phyloP scores from a whole-genome alignment of 2,888 invertebrate species.

The Lepeophtheirus nordmannii region DNA sequence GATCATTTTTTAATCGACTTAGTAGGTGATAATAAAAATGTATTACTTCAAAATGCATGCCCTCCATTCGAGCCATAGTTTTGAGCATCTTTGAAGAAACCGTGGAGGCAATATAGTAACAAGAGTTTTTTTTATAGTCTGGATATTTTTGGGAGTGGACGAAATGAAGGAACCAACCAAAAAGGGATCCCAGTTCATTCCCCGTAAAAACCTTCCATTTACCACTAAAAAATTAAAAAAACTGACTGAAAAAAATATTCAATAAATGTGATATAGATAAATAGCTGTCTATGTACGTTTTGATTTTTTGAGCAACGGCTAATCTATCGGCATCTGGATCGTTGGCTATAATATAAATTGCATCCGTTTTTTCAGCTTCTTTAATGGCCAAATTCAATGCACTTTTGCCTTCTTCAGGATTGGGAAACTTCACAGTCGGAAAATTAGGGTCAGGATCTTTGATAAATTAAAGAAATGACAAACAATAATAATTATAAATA shows the following conservation, averaged over 20 bases:
- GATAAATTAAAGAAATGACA: neutral
- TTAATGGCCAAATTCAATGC: constrained; percentile 57
- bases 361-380: constrained; percentile 54
- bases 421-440: constrained; percentile 89
- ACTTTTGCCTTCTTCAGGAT: constrained; percentile 86
- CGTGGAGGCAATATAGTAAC: constrained; percentile 76
- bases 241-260: constrained; percentile 25
- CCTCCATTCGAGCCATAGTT: constrained; percentile 61
- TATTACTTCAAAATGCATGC: constrained; percentile 50
- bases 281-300: constrained; percentile 39
- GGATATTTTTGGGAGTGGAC: constrained; percentile 43
- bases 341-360: constrained; percentile 72
- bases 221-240: constrained; percentile 36
- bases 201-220: constrained; percentile 82
- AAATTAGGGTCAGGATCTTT: constrained; percentile 84
- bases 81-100: constrained; percentile 88
- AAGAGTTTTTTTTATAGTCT: constrained; percentile 41
- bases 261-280: no score
- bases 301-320: constrained; percentile 71
- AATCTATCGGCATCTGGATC: constrained; percentile 96
- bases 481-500: constrained; percentile 28
- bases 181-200: constrained; percentile 80
- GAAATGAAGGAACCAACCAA: constrained; percentile 72
- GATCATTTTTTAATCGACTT: neutral
- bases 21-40: neutral